Percentiles rank a stretch among this genome's conserved stretches.
phyloP scores from a whole-genome alignment of 2,888 invertebrate species.

The Smittia aterrima region DNA sequence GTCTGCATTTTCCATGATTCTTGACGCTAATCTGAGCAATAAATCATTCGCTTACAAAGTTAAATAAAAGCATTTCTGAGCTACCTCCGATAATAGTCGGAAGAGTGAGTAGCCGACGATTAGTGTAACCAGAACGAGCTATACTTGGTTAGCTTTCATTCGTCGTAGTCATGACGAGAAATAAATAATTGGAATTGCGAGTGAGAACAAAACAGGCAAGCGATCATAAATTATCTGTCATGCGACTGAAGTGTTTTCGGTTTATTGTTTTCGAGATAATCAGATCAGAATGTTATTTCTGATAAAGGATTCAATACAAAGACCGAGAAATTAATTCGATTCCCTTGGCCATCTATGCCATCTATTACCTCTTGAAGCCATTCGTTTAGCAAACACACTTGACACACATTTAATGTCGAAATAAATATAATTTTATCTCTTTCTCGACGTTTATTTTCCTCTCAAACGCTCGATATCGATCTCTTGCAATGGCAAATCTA shows the following conservation, averaged over 20 bases:
- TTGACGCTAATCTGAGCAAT: constrained; percentile 1
- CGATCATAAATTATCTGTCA: too few species aligned
- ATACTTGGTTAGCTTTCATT: too few species aligned
- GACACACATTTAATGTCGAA: neutral
- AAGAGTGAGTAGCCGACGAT: too few species aligned
- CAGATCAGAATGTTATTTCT: too few species aligned
- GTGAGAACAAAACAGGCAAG: too few species aligned
- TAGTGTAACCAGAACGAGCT: too few species aligned
- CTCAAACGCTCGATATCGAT: neutral
- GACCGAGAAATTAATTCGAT: too few species aligned
- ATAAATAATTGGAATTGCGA: too few species aligned
- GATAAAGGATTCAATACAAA: too few species aligned
- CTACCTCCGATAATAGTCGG: neutral
- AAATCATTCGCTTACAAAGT: constrained; percentile 10
- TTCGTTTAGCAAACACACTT: neutral
- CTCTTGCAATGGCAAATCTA: neutral
- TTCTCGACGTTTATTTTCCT: neutral
- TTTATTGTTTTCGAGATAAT: too few species aligned
- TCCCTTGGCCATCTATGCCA: neutral
- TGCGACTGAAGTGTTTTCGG: too few species aligned
- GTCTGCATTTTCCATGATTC: neutral
- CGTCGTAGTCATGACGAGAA: too few species aligned
- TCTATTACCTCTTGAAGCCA: neutral
- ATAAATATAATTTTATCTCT: neutral
- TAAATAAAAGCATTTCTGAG: neutral